Conservation (phyloP, 2,113 vertebrate species). For the Pteropus alecto region DNA sequence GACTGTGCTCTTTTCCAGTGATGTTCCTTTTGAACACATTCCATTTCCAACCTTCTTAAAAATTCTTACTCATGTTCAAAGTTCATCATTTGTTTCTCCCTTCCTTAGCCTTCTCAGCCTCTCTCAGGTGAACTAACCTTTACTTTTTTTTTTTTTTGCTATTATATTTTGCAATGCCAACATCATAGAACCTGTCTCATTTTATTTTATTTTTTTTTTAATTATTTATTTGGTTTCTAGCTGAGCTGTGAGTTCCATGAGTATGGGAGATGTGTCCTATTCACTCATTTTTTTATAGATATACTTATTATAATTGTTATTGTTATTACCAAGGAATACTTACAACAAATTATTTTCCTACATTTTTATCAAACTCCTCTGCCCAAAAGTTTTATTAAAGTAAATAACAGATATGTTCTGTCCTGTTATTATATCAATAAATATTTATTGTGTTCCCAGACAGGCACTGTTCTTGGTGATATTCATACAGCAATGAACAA, state of each 20-base stretch:
- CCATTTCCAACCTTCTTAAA: neutral
- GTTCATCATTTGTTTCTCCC: neutral
- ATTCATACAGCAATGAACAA: neutral
- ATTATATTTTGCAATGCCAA: neutral
- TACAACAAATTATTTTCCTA: neutral
- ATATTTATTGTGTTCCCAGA: neutral
- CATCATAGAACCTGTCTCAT: neutral
- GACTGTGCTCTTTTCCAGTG: neutral
- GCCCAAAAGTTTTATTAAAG: neutral
- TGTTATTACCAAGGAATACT: neutral
- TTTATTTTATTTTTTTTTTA: neutral
- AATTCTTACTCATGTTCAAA: neutral
- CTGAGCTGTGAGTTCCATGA: neutral
- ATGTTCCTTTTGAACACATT: neutral
- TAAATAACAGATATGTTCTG: neutral
- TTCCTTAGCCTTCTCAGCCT: neutral
- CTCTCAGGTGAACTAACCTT: neutral
- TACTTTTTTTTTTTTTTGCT: neutral
- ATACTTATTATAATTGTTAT: neutral
- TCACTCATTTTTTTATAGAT: neutral
- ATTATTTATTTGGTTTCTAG: neutral
- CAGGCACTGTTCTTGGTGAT: neutral
- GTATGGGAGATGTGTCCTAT: neutral
- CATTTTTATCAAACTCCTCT: neutral
- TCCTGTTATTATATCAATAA: neutral